phyloP scores from a whole-genome alignment of 1,140 invertebrate species.

The Calephelis virginiensis region DNA sequence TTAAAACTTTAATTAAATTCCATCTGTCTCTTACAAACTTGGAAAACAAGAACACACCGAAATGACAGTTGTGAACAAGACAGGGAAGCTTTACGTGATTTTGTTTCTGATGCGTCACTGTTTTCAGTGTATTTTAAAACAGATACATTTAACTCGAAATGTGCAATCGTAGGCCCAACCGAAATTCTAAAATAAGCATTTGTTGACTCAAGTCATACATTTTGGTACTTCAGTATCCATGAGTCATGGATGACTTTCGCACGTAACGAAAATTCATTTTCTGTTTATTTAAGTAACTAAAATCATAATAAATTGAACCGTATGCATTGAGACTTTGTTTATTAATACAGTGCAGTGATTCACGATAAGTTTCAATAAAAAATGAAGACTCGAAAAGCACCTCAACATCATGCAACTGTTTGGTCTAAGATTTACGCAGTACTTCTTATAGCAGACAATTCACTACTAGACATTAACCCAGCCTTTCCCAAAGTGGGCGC shows the following conservation, averaged over 20 bases:
- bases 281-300: constrained; percentile 10
- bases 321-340: not conserved
- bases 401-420: too few relatives aligned
- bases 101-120: constrained; percentile 12
- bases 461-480: too few relatives aligned
- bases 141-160: constrained; percentile 12
- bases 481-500: too few relatives aligned
- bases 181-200: constrained; percentile 28
- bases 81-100: not conserved
- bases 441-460: too few relatives aligned
- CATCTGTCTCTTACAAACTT: not conserved
- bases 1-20: constrained; percentile 1
- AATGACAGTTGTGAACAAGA: not conserved
- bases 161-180: constrained; percentile 19
- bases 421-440: too few relatives aligned
- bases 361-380: too few relatives aligned
- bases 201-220: constrained; percentile 21
- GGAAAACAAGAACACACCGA: not conserved
- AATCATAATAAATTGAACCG: constrained; percentile 7
- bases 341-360: too few relatives aligned
- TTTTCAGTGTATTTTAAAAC: constrained; percentile 3
- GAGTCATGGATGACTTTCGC: constrained; percentile 19
- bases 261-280: constrained; percentile 9
- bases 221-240: constrained; percentile 23
- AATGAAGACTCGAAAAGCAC: too few relatives aligned